phyloP scores from a whole-genome alignment of 2,888 invertebrate genomes.

The Allacma fusca region DNA sequence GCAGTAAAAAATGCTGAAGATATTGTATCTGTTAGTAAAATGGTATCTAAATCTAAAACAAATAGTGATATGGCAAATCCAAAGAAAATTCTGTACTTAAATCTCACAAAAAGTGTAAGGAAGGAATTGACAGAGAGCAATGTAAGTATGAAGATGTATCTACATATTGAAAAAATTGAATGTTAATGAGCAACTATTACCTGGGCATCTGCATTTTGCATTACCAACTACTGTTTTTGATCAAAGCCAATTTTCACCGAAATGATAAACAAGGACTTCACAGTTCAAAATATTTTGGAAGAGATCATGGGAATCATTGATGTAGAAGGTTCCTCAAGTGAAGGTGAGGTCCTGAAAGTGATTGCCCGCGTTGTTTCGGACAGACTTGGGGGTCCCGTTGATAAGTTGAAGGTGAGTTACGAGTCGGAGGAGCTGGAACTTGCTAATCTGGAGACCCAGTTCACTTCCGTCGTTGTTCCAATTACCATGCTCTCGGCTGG shows the following conservation, averaged over 20 bases:
- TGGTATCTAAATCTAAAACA: not conserved
- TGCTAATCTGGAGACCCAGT: conserved; percentile 52
- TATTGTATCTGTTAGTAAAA: conserved; percentile 6
- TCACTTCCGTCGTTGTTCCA: conserved; percentile 52
- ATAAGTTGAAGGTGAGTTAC: conserved; percentile 46
- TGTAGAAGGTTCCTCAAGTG: conserved; percentile 39
- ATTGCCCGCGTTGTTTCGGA: conserved; percentile 53
- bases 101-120: not conserved
- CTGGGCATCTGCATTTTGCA: no score
- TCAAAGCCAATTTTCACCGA: conserved; percentile 30
- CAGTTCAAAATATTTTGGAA: conserved; percentile 26
- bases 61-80: conserved; percentile 13
- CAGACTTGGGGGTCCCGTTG: conserved; percentile 52
- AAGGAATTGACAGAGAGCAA: not conserved
- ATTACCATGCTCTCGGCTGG: conserved; percentile 54
- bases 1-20: conserved; percentile 19
- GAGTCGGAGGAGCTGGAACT: conserved; percentile 56
- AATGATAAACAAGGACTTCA: not conserved
- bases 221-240: no score
- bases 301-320: conserved; percentile 21
- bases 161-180: no score
- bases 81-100: conserved; percentile 32
- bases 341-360: conserved; percentile 49
- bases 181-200: no score
- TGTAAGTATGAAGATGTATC: not conserved